These are phyloP conservation scores for Chloromyia formosa DNA, from an alignment of 2,888 invertebrate species.

Conservation along the genomic window DNA sequence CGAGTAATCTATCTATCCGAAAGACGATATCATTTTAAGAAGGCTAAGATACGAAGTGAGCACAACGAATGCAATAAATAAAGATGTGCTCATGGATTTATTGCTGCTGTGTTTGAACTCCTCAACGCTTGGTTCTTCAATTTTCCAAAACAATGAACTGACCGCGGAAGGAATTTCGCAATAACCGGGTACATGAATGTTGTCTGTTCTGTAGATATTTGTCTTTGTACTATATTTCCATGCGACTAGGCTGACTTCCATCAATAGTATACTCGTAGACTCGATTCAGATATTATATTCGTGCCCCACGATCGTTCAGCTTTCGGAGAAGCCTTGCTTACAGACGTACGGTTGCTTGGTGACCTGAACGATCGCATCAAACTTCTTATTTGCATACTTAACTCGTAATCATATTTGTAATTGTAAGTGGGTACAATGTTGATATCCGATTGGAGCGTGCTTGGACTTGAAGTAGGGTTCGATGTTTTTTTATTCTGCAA, in stretches of 20 bases:
- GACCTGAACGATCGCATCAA: neutral
- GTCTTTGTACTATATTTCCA: neutral
- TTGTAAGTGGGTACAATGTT: no score
- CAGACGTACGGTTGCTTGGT: no score
- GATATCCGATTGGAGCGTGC: no score
- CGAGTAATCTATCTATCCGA: neutral
- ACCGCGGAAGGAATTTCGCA: slow-evolving; percentile 32
- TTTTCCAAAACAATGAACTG: slow-evolving; percentile 34
- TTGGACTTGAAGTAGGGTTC: no score
- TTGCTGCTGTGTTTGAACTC: neutral
- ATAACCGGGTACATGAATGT: slow-evolving; percentile 9
- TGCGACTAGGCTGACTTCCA: neutral
- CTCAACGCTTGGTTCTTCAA: neutral
- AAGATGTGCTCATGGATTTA: slow-evolving; percentile 35
- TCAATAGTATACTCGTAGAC: no score
- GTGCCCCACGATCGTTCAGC: no score
- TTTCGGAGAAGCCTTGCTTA: neutral
- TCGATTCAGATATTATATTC: no score
- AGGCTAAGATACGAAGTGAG: neutral
- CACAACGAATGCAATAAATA: slow-evolving; percentile 11
- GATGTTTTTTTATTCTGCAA: no score
- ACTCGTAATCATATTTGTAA: neutral
- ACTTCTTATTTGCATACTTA: slow-evolving; percentile 31
- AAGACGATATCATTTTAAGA: no score
- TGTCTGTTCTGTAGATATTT: neutral